Evolutionary conservation across 1,140 invertebrate genomes (phyloP).

Genomic region (Dinoponera quadriceps): DNA sequence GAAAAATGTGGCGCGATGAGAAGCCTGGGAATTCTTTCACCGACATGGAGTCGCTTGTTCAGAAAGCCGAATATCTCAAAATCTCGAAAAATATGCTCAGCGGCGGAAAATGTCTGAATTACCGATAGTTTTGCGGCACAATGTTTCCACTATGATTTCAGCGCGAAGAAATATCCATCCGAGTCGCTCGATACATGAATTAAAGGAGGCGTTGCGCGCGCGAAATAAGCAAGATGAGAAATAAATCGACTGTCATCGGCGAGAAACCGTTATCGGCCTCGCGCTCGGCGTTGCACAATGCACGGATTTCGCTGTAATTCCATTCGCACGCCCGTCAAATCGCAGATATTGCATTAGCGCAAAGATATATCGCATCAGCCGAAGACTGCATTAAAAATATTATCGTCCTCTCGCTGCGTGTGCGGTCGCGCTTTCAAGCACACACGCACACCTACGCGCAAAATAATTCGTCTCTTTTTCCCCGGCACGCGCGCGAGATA

Average conservation of each 20-base stretch:
- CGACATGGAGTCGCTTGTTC: no score
- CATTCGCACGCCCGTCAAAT: conserved; percentile 45
- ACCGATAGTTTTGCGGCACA: no score
- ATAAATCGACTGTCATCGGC: not conserved
- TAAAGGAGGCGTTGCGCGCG: not conserved
- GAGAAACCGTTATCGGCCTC: not conserved
- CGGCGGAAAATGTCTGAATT: no score
- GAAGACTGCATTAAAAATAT: conserved; percentile 47
- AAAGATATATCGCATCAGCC: conserved; percentile 10
- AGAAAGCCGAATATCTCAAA: no score
- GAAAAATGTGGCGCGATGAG: no score
- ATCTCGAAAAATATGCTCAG: no score
- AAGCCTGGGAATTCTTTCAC: no score
- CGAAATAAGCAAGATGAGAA: not conserved
- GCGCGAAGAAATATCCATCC: not conserved
- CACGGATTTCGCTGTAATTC: conserved; percentile 44
- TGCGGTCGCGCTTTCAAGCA: no score
- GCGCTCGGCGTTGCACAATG: not conserved
- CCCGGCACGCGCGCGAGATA: no score
- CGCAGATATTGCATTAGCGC: conserved; percentile 21
- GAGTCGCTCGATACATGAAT: not conserved
- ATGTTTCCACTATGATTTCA: not conserved
- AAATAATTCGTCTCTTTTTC: no score
- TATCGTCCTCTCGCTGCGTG: not conserved
- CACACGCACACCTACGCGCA: no score